Evolutionary conservation across 2,888 invertebrate species (phyloP), one percentile per base, ranked within the genome.

Genomic region (Prenolepis imparis): DNA sequence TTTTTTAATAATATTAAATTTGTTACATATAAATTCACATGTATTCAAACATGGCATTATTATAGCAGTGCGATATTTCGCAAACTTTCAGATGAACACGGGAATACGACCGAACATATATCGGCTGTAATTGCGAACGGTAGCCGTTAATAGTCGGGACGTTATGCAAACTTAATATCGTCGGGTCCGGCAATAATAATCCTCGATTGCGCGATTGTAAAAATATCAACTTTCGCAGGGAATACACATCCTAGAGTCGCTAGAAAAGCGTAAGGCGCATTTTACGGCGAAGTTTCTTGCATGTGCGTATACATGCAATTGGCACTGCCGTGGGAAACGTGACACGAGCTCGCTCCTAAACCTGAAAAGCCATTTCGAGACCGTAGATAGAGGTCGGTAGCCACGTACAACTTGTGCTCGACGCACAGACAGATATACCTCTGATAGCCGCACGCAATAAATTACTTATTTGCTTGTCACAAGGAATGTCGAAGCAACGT

Each of bases 251-350:
- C 8, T 8, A 82, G 83, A 85, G 78, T 82, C 83, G 89, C 81
- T 52, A 8, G 84, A 87, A 89, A 85, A 84, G 88, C 88, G 87
- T 88, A 73, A 87, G 82, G 72, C 55, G 80, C 82, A 84, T 86
- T 90, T 91, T 86, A 90, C 81, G 83, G 86, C 85, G 80, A 80
- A 63, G 78, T 87, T 90, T 90, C 80, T 89, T 85, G 88, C 83
- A 84, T 87, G 86, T 82, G 82, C 87, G 85, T 88, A 84, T 83
- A 75, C 82, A 84, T 87, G 87, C 87, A 88, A 85, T 80, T 73
- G 75, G 86, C 83, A 57, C 52, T 72, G 92, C 91, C 93, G 92
- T 92, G 92, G 92, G 93, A 92, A 92, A 91, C 89, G 89, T 89
- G 92, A 92, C 92, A 91, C 91, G 91, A 75, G 87, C 88, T 90